Base-by-base conservation (phyloP, 1,140 invertebrate genomes). In the Stegodyphus mimosarum region DNA sequence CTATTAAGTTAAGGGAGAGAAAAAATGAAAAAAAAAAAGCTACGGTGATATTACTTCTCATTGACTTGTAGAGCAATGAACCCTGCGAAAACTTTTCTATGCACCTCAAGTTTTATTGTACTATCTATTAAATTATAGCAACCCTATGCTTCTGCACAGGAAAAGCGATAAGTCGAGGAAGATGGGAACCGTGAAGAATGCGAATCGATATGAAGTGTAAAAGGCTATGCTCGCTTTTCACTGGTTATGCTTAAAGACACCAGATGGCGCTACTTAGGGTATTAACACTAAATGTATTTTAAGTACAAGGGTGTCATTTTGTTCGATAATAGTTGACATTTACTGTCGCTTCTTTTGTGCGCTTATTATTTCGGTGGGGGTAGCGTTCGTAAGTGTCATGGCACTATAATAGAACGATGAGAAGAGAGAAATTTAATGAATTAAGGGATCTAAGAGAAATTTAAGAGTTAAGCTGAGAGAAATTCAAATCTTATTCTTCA, bases 211-310 rank as follows among this genome's bases (percentile, higher is more conserved):
- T 60, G 15, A 70, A 55, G 69, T 17, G 18, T n/a, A 75, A 60
- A 15, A 15, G 17, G 11, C 10, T 51, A 50, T 13, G 33, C 33
- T 33, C 33, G 33, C 33, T 33, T 33, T 33, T 50, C 48, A 17
- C 48, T 52, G 51, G 79, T 52, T 51, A 73, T 64, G 48, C 70
- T 72, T n/a, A 73, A 66, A 73, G 70, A 60, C 33, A 51, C 55
- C 52, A 64, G 79, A 73, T 81, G 55, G 70, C 79, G 48, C 73
- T 73, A 73, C 79, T 50, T 64, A 60, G 33, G n/a, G 69, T 73
- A 81, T 73, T 80, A 78, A 78, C 52, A 75, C 69, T 72, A 64
- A 81, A 81, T 73, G 55, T 73, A 73, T 81, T 81, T 73, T 64
- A 81, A 81, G 48, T 17, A 53, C 13, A 13, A 13, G 60, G 55